Evolutionary conservation across 2,113 vertebrate species (phyloP).

Genomic region (Noctilio leporinus): DNA sequence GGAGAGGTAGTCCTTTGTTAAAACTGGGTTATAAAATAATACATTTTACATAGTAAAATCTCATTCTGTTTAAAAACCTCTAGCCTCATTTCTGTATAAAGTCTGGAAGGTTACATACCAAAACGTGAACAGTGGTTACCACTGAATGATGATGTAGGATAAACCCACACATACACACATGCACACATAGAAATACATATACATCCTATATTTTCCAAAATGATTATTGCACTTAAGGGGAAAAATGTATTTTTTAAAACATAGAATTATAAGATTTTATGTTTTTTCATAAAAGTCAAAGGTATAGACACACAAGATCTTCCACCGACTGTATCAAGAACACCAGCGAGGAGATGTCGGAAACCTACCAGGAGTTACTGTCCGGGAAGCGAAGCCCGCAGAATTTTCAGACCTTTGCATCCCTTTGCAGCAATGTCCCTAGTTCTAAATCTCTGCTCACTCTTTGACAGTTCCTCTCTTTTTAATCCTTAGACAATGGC

Average conservation of each 20-base stretch:
- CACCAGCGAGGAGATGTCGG: too few relatives aligned
- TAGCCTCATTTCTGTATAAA: background rate
- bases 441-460: background rate
- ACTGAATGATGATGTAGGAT: background rate
- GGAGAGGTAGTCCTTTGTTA: background rate
- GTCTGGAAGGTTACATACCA: background rate
- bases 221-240: background rate
- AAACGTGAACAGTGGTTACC: background rate
- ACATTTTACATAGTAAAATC: background rate
- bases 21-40: background rate
- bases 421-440: background rate
- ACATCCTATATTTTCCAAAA: background rate
- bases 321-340: background rate
- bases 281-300: background rate
- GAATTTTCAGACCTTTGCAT: background rate
- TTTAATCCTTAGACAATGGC: background rate
- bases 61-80: background rate
- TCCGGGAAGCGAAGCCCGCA: background rate
- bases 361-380: background rate
- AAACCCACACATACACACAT: background rate
- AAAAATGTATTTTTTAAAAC: background rate
- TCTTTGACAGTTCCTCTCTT: background rate
- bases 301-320: background rate
- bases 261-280: background rate
- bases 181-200: fast-evolving